Conservation (phyloP, 2,797 vertebrate species). For the Atherinosoma microstoma region DNA sequence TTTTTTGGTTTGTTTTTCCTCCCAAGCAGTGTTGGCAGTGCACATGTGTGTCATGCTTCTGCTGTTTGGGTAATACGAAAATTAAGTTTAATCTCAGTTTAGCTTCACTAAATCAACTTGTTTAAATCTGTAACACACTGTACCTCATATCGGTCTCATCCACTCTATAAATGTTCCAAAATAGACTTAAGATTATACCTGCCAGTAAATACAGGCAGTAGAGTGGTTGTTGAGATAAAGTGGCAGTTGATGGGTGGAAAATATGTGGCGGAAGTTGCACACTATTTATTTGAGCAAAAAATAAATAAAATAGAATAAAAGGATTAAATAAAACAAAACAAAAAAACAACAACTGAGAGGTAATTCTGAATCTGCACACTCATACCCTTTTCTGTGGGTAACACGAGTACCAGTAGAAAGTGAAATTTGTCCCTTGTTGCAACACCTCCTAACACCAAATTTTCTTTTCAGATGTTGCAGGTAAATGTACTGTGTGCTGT, state of each 20-base stretch:
- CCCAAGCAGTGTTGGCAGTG: slow-evolving; percentile 1
- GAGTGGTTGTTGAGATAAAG: slow-evolving; percentile 25
- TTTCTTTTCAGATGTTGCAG: slow-evolving; percentile 43
- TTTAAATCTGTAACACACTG: slow-evolving; percentile 43
- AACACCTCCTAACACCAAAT: slow-evolving; percentile 40
- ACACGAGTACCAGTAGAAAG: slow-evolving; percentile 5
- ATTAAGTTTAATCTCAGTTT: slow-evolving; percentile 55
- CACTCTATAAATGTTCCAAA: slow-evolving; percentile 26
- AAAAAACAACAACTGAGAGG: background rate
- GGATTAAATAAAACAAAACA: background rate
- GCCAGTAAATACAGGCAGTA: background rate
- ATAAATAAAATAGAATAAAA: background rate
- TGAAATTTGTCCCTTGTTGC: slow-evolving; percentile 23
- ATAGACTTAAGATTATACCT: slow-evolving; percentile 11
- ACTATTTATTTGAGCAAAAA: background rate
- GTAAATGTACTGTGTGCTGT: slow-evolving; percentile 37
- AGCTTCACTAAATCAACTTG: slow-evolving; percentile 29
- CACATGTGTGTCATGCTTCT: slow-evolving; percentile 43
- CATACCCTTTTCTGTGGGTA: background rate
- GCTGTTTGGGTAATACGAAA: slow-evolving; percentile 49
- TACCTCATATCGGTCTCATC: slow-evolving; percentile 30
- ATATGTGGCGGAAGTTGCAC: slow-evolving; percentile 2
- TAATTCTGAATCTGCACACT: background rate
- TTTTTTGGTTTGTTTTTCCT: background rate
- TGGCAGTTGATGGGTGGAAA: slow-evolving; percentile 11